A percentile compares a stretch with the other conserved stretches of the same genome.
Evolutionary conservation across 1,140 invertebrate genomes (phyloP).

Genomic region (Drosophila lacteicornis): DNA sequence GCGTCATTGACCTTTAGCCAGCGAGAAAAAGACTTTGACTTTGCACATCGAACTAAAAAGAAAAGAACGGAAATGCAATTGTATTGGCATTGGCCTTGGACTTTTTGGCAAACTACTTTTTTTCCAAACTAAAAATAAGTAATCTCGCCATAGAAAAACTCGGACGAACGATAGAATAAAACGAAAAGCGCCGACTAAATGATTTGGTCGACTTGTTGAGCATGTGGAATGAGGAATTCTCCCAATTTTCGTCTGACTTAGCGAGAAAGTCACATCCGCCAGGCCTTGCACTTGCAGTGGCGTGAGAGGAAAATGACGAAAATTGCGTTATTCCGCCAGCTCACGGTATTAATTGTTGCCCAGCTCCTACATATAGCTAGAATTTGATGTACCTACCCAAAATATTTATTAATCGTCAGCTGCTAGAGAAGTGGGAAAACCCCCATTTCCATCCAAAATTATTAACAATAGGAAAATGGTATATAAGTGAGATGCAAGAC

Average conservation of each 20-base stretch:
- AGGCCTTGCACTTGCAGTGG: constrained; percentile 29
- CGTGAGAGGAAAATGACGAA: constrained; percentile 10
- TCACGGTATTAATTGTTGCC: constrained; percentile 18
- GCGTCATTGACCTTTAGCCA: constrained; percentile 77
- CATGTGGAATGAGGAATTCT: constrained; percentile 42
- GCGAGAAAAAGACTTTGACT: constrained; percentile 62
- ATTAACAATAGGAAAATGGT: neutral
- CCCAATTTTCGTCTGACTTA: neutral
- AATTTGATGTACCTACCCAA: neutral
- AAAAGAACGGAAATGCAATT: constrained; percentile 71
- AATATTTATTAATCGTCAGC: constrained; percentile 13
- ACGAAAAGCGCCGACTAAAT: constrained; percentile 45
- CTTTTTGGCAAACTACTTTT: constrained; percentile 68
- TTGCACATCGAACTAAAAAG: constrained; percentile 30
- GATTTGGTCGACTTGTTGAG: constrained; percentile 48
- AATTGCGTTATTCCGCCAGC: neutral
- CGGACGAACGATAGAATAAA: constrained; percentile 48
- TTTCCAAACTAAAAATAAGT: constrained; percentile 79
- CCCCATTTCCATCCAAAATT: neutral
- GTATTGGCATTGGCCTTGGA: constrained; percentile 77
- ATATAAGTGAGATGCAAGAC: neutral
- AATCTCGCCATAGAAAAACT: constrained; percentile 62
- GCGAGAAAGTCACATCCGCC: constrained; percentile 39
- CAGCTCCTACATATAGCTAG: neutral
- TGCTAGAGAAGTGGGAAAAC: neutral